phyloP scores from a whole-genome alignment of 2,888 invertebrate genomes.

The Enchytraeus crypticus region DNA sequence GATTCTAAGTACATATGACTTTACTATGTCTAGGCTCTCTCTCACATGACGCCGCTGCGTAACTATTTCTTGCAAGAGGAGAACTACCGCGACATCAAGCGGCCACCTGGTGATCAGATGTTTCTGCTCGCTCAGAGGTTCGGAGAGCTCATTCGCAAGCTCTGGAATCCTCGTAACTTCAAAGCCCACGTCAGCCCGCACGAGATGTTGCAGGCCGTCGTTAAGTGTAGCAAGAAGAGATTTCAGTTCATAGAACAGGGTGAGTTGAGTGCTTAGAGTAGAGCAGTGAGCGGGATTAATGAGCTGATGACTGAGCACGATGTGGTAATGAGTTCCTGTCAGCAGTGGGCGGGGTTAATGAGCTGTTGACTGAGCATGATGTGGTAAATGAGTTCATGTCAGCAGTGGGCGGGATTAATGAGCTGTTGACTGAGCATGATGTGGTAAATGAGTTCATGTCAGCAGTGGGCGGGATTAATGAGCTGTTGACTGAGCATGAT shows the following conservation, averaged over 20 bases:
- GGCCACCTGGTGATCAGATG: constrained; percentile 90
- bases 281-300: background rate
- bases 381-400: no score
- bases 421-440: no score
- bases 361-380: no score
- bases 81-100: constrained; percentile 71
- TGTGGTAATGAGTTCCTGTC: no score
- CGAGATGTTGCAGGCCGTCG: constrained; percentile 97
- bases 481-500: no score
- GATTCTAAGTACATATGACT: no score
- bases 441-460: no score
- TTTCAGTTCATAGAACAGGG: constrained; percentile 98
- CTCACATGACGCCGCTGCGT: constrained; percentile 85
- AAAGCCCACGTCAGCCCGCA: constrained; percentile 99
- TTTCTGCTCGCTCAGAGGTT: constrained; percentile 73
- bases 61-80: constrained; percentile 90
- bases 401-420: no score
- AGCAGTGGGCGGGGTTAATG: no score
- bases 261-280: constrained; percentile 35
- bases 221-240: constrained; percentile 87
- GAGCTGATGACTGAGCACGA: no score
- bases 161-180: constrained; percentile 98
- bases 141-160: constrained; percentile 87
- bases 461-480: no score
- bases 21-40: constrained; percentile 74